Evolutionary conservation across 2,113 vertebrate genomes (phyloP), one percentile per base, ranked within the genome.

Genomic region (Gnathonemus longibarbis): DNA sequence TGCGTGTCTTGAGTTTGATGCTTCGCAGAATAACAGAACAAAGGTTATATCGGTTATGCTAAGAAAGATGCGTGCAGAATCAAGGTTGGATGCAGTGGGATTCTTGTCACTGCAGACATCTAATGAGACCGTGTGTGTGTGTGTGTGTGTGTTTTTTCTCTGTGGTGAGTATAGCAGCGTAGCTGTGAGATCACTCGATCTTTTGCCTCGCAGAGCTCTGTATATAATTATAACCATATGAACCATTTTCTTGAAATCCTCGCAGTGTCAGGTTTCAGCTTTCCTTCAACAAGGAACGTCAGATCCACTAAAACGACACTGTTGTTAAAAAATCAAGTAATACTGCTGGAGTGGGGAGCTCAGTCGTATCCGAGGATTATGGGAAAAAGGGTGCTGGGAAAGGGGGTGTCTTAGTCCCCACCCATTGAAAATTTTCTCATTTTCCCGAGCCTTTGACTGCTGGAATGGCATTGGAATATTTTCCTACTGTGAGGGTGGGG

Each of bases 181-280:
- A 95, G 96, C 97, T 96, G 97, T 96, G 96, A 96, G 96, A 97
- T 96, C 95, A 95, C 96, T 96, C 96, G 95, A 96, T 97, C 97
- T 96, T 96, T 97, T 97, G 97, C 96, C 97, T 96, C 95, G 96
- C 96, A 95, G 96, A 94, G 96, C 97, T 97, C 97, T 97, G 97
- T 96, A 96, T 97, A 96, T 98, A 98, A 98, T 99, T 98, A 97
- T 95, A 98, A 96, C 97, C 97, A 98, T 97, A 97, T 98, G 98
- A 97, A 96, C 95, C 92, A 42, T 52, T 89, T 89, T 89, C 93
- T 91, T 91, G 87, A 84, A 80, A 89, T 92, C 87, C 91, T 56
- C 70, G 89, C 92, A 90, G 84, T 92, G 90, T 92, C 92, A 93
- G 90, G 91, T 93, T 88, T 89, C 91, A 91, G 84, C 87, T 91